Evolutionary conservation across 2,797 vertebrate species (phyloP).

Genomic region (Bradypodion pumilum): DNA sequence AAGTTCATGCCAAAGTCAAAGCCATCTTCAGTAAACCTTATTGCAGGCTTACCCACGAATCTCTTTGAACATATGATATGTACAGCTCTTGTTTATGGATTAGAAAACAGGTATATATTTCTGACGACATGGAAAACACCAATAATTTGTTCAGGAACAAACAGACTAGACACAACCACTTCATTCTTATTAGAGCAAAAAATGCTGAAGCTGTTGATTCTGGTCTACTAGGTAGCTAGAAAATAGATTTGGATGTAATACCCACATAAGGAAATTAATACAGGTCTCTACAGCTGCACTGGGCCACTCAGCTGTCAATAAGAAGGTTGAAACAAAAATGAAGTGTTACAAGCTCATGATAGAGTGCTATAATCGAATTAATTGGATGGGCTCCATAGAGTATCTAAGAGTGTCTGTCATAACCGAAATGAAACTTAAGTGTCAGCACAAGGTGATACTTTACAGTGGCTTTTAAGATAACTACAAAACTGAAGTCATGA

Average conservation of each 20-base stretch:
- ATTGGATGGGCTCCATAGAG: slow-evolving; percentile 34
- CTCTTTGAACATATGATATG: too few species aligned
- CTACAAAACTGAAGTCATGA: slow-evolving; percentile 36
- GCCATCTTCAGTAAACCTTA: too few species aligned
- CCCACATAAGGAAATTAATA: neutral
- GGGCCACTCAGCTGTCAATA: neutral
- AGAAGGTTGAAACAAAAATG: slow-evolving; percentile 22
- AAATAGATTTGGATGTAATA: neutral
- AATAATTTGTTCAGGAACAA: neutral
- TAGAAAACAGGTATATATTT: neutral
- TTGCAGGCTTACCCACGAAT: neutral
- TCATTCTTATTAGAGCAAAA: neutral
- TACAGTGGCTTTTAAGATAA: slow-evolving; percentile 29
- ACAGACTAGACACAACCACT: neutral
- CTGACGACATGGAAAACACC: neutral
- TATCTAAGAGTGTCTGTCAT: slow-evolving; percentile 46
- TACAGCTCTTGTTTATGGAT: neutral
- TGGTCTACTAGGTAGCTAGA: neutral
- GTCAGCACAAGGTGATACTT: slow-evolving; percentile 22
- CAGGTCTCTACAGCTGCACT: neutral
- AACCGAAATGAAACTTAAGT: slow-evolving; percentile 17
- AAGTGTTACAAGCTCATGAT: slow-evolving; percentile 44
- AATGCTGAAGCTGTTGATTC: neutral
- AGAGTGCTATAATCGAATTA: slow-evolving; percentile 54
- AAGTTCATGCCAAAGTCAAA: too few species aligned